These are phyloP conservation scores for Nettapus auritus DNA, from an alignment of 2,113 vertebrate species.

Conservation along the genomic window DNA sequence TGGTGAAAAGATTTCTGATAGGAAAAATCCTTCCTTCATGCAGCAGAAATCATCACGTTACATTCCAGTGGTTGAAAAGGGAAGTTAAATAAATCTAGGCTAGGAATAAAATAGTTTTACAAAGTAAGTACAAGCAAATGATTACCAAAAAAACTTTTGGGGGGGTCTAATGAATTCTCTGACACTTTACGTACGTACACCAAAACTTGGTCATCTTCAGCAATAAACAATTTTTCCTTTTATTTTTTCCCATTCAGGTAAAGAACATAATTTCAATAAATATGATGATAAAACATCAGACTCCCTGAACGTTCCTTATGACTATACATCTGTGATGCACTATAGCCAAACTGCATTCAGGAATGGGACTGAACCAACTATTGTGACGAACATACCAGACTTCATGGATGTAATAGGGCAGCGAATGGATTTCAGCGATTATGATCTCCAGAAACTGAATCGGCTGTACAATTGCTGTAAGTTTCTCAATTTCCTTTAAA, in stretches of 20 bases:
- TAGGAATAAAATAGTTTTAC: background rate
- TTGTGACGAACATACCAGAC: conserved; percentile 86
- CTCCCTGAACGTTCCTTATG: conserved; percentile 86
- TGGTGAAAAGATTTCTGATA: background rate
- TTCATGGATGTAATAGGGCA: conserved; percentile 93
- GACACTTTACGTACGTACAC: background rate
- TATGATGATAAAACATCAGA: conserved; percentile 78
- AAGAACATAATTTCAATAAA: conserved; percentile 84
- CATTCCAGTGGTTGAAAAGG: background rate
- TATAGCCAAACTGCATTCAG: conserved; percentile 88
- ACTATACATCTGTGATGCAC: conserved; percentile 92
- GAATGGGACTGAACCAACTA: conserved; percentile 85
- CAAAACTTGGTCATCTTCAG: background rate
- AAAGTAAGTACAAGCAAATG: background rate
- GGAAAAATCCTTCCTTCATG: background rate
- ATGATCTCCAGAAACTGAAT: conserved; percentile 87
- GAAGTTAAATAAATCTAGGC: background rate
- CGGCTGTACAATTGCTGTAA: conserved; percentile 91
- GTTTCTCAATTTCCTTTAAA: conserved; percentile 15
- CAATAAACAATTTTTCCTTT: background rate
- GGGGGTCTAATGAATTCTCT: background rate
- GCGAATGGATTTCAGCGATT: conserved; percentile 93
- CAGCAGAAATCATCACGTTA: background rate
- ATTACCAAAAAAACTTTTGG: background rate
- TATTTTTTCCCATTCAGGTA: conserved; percentile 73